Percentiles rank a stretch among this genome's conserved stretches.
Conservation (phyloP, 2,888 invertebrate genomes). For the Amphipoea oculea region DNA sequence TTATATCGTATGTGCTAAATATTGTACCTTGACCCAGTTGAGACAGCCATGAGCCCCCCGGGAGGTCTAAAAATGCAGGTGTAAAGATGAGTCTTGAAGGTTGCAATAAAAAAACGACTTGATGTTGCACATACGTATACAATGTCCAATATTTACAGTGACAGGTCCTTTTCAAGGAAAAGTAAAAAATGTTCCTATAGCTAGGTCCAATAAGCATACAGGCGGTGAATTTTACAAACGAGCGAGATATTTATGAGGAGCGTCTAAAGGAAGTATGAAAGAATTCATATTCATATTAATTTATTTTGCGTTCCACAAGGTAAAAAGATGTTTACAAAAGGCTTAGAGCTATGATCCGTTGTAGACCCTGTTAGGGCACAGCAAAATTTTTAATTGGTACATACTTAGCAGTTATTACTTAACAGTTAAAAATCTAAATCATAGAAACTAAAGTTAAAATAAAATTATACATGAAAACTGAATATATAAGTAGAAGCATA, state of each 20-base stretch:
- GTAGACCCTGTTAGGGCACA: too few relatives aligned
- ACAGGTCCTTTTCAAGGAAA: constrained; percentile 21
- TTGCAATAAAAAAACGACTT: constrained; percentile 34
- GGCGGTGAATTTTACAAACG: neutral
- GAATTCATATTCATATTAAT: neutral
- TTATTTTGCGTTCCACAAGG: too few relatives aligned
- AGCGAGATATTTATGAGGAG: neutral
- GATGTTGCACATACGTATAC: constrained; percentile 12
- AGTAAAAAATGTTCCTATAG: neutral
- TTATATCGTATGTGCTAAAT: constrained; percentile 50
- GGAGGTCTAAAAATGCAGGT: constrained; percentile 50
- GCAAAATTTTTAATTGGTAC: too few relatives aligned
- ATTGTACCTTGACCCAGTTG: constrained; percentile 52
- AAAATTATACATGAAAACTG: too few relatives aligned
- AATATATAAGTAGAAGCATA: too few relatives aligned
- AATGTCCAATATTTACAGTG: constrained; percentile 20
- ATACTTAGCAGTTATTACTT: too few relatives aligned
- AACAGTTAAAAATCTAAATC: too few relatives aligned
- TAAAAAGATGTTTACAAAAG: too few relatives aligned
- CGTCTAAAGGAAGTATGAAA: neutral
- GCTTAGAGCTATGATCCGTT: too few relatives aligned
- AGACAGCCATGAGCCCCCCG: constrained; percentile 36
- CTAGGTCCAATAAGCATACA: neutral
- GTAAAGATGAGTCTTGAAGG: constrained; percentile 46
- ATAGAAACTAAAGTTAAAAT: too few relatives aligned